Conservation (phyloP, 2,797 vertebrate species). For the Cynodonichthys magdalenae region DNA sequence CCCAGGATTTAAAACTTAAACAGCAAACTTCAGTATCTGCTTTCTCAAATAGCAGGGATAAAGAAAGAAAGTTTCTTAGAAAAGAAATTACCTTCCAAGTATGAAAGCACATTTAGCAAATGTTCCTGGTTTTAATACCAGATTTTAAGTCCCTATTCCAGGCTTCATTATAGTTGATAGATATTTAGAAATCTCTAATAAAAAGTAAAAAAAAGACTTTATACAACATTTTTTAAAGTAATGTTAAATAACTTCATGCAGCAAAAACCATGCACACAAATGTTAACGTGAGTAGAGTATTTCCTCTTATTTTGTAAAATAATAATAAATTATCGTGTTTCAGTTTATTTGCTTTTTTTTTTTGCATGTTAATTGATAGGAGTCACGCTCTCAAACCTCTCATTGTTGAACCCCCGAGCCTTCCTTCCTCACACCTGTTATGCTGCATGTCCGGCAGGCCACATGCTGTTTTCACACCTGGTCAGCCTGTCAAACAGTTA, state of each 20-base stretch:
- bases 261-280: conserved; percentile 29
- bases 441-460: conserved; percentile 81
- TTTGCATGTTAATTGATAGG: conserved; percentile 80
- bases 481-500: conserved; percentile 72
- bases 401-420: conserved; percentile 76
- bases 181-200: conserved; percentile 42
- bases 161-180: conserved; percentile 36
- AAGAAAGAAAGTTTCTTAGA: conserved; percentile 7
- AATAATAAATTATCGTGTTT: conserved; percentile 36
- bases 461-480: conserved; percentile 83
- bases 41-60: background rate
- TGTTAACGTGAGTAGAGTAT: conserved; percentile 14
- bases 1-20: background rate
- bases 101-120: conserved; percentile 17
- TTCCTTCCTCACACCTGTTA: conserved; percentile 59
- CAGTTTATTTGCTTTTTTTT: conserved; percentile 78
- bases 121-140: conserved; percentile 32
- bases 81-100: conserved; percentile 1
- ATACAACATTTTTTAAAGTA: conserved; percentile 34
- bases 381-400: conserved; percentile 76
- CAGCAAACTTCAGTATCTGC: background rate
- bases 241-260: conserved; percentile 34
- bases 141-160: conserved; percentile 37
- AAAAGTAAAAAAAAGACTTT: too few species aligned
- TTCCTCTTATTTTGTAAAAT: conserved; percentile 69